Conservation (phyloP, 2,888 invertebrate species). For the Diaprepes abbreviatus region DNA sequence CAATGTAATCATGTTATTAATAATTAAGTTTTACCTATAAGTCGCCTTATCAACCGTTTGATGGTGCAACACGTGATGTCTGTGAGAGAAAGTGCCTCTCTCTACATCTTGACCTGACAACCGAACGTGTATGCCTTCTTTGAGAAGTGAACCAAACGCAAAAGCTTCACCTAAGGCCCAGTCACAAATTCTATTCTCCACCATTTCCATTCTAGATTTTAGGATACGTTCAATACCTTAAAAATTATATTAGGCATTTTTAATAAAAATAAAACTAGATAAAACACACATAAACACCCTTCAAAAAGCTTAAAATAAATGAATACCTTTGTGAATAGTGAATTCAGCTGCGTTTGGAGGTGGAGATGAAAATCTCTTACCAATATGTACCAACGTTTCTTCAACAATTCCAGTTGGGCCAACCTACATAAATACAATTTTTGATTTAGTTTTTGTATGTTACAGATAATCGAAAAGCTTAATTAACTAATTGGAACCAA, state of each 20-base stretch:
- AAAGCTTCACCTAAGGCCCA: slow-evolving; percentile 99
- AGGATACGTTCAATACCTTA: slow-evolving; percentile 86
- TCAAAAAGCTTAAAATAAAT: too few species aligned
- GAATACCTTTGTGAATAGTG: slow-evolving; percentile 83
- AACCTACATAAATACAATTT: slow-evolving; percentile 29
- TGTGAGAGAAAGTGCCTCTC: slow-evolving; percentile 89
- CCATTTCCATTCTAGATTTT: slow-evolving; percentile 93
- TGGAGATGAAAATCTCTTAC: slow-evolving; percentile 85
- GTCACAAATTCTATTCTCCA: slow-evolving; percentile 88
- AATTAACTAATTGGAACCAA: too few species aligned
- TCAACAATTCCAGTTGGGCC: slow-evolving; percentile 86
- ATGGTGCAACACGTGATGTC: slow-evolving; percentile 98
- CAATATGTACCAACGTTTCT: slow-evolving; percentile 88
- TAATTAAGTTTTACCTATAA: slow-evolving; percentile 58
- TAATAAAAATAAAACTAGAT: too few species aligned
- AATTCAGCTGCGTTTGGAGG: slow-evolving; percentile 92
- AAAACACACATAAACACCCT: too few species aligned
- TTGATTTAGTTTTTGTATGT: too few species aligned
- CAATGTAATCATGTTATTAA: too few species aligned
- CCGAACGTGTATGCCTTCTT: slow-evolving; percentile 97
- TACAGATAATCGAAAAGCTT: too few species aligned
- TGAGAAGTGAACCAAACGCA: slow-evolving; percentile 96
- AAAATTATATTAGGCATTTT: too few species aligned
- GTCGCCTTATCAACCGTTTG: slow-evolving; percentile 93
- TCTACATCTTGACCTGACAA: slow-evolving; percentile 98